Base-by-base conservation (phyloP, 92 coral and sea anemone species). In the Umimayanthus kanabou region DNA sequence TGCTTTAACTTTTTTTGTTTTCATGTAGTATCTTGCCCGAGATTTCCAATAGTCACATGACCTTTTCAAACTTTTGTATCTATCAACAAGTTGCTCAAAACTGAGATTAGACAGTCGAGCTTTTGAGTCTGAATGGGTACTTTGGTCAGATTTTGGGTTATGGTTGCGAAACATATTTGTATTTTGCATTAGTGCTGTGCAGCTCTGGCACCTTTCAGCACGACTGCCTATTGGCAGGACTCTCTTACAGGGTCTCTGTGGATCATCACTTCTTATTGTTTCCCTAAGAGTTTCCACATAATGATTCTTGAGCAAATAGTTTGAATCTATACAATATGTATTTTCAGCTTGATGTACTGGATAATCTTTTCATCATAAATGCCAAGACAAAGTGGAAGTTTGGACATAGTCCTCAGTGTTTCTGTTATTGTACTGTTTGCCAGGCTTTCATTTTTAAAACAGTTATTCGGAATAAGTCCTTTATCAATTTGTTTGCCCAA, bases 341-440 rank as follows among this genome's bases (percentile, higher is more conserved):
- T 71, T 71, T 6, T 30, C 28, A 33, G 37, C 5, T 43, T 76
- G 9, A 45, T 45, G 50, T 8, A 4, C 8, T 77, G 39, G 23
- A 86, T 22, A 15, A 39, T 57, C 30, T 57, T 55, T 76, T 77
- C 76, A 77, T 58, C 84, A 86, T 86, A 77, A 86, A 86, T 58
- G 11, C 64, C 84, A 33, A 86, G 40, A 58, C 89, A 86, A 50
- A 58, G 74, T 53, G 20, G 83, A 39, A 86, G n/a, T 30, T 65
- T 49, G 16, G 77, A 55, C 9, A 61, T 53, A 11, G 77, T 57
- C 33, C 49, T 25, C 37, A 86, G 50, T 58, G 39, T 6, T 5
- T 76, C 39, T 29, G 39, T 57, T 42, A 86, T 53, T 76, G 81
- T 75, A 28, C 53, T 45, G 45, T 1, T 33, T 47, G 88, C 88